Conservation (phyloP, 2,797 vertebrate genomes). For the Sebastes vulpes region DNA sequence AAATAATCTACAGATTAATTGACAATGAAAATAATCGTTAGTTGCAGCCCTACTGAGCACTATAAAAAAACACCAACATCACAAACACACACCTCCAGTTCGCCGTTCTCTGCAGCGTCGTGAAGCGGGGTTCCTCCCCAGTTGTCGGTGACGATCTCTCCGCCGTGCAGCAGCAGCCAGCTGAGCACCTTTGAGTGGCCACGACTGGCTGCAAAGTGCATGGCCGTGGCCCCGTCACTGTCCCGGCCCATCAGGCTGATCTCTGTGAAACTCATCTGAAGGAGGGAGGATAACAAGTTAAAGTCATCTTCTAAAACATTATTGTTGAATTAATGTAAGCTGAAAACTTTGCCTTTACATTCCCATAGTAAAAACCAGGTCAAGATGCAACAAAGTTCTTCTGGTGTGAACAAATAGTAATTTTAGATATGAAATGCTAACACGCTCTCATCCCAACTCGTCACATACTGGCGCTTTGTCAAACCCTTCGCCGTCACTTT, state of each 20-base stretch:
- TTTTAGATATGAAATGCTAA: not conserved
- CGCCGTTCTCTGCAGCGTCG: constrained; percentile 95
- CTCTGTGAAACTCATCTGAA: constrained; percentile 92
- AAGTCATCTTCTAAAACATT: not conserved
- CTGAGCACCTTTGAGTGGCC: constrained; percentile 97
- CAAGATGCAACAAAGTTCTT: not conserved
- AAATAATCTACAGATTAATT: too few species aligned
- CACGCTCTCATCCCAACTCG: too few species aligned
- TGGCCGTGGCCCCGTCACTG: constrained; percentile 92
- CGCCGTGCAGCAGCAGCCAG: constrained; percentile 96
- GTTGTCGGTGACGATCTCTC: constrained; percentile 91
- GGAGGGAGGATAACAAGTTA: not conserved
- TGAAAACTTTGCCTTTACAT: not conserved
- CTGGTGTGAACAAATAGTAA: not conserved
- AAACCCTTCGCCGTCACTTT: too few species aligned
- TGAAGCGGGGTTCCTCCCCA: constrained; percentile 96
- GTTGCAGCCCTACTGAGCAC: too few species aligned
- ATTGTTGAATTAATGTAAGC: not conserved
- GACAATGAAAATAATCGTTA: too few species aligned
- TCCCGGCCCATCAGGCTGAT: constrained; percentile 92
- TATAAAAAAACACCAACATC: not conserved
- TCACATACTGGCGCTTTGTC: too few species aligned
- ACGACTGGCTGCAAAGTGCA: constrained; percentile 97
- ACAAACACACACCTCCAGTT: constrained; percentile 90
- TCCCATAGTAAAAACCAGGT: not conserved